Percentiles rank a stretch among this genome's conserved stretches.
Evolutionary conservation across 2,113 vertebrate genomes (phyloP).

Genomic region (Tragelaphus scriptus): DNA sequence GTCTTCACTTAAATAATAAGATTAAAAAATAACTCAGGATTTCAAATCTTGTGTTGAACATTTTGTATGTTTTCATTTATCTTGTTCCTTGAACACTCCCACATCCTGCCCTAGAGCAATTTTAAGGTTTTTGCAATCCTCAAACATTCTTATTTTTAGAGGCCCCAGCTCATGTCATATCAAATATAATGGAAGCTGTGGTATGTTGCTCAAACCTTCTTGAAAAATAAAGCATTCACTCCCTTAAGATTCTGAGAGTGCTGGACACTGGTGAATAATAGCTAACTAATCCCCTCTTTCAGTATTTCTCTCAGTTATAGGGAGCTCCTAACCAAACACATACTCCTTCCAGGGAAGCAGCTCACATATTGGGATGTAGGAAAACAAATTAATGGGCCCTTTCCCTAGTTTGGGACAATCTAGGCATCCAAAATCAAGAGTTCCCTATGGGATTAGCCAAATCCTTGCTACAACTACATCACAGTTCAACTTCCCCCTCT

Average conservation of each 20-base stretch:
- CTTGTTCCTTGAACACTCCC: background rate
- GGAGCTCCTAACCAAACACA: background rate
- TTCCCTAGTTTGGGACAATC: background rate
- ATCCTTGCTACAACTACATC: background rate
- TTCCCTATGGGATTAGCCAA: background rate
- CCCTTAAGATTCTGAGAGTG: background rate
- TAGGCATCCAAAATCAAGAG: background rate
- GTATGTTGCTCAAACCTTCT: background rate
- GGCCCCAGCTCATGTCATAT: background rate
- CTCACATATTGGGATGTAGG: background rate
- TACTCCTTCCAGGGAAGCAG: background rate
- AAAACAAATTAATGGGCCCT: background rate
- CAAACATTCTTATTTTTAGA: background rate
- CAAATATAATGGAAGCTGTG: background rate
- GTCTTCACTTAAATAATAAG: background rate
- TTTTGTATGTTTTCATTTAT: background rate
- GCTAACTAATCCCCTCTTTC: background rate
- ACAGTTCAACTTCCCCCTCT: background rate
- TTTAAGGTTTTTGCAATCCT: background rate
- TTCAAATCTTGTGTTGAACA: constrained; percentile 6
- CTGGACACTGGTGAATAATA: background rate
- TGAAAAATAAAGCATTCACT: background rate
- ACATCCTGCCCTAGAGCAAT: background rate
- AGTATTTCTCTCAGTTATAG: background rate
- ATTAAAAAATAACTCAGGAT: background rate